These are phyloP conservation scores for Drosophila kanapiae DNA, from an alignment of 1,140 invertebrate genomes.

Conservation along the genomic window DNA sequence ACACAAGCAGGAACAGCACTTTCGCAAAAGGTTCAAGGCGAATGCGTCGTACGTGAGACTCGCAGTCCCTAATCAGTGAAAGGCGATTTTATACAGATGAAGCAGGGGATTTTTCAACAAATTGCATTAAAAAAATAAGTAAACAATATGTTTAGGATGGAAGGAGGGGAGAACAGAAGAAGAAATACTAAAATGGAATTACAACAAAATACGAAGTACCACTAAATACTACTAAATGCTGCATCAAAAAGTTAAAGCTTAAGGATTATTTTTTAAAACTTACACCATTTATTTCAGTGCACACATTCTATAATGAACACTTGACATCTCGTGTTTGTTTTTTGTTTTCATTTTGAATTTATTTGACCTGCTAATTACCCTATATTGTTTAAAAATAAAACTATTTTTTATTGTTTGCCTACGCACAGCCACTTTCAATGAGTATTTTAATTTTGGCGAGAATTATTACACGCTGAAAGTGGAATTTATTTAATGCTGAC, in stretches of 20 bases:
- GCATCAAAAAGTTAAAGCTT: neutral
- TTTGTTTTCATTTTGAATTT: slow-evolving; percentile 6
- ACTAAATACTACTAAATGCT: too few species aligned
- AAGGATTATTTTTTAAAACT: neutral
- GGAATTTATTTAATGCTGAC: slow-evolving; percentile 68
- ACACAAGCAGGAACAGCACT: slow-evolving; percentile 13
- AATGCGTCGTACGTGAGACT: slow-evolving; percentile 17
- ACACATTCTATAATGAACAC: neutral
- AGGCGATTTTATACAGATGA: neutral
- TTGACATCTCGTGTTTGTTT: neutral
- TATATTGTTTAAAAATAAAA: slow-evolving; percentile 2
- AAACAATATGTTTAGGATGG: neutral
- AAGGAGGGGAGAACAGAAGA: too few species aligned
- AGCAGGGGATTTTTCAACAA: slow-evolving; percentile 4
- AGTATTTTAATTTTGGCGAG: slow-evolving; percentile 35
- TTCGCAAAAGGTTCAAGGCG: slow-evolving; percentile 20
- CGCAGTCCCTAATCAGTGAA: slow-evolving; percentile 23
- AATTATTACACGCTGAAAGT: slow-evolving; percentile 35
- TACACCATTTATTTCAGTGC: neutral
- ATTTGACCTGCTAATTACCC: slow-evolving; percentile 29
- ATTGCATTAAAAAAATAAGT: neutral
- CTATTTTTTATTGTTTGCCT: neutral
- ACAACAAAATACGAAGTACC: neutral
- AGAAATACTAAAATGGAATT: too few species aligned
- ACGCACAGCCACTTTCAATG: slow-evolving; percentile 20